A percentile compares a stretch with the other conserved stretches of the same genome.
Conservation (phyloP, 2,888 invertebrate genomes). For the Nephrotoma guestfalica region DNA sequence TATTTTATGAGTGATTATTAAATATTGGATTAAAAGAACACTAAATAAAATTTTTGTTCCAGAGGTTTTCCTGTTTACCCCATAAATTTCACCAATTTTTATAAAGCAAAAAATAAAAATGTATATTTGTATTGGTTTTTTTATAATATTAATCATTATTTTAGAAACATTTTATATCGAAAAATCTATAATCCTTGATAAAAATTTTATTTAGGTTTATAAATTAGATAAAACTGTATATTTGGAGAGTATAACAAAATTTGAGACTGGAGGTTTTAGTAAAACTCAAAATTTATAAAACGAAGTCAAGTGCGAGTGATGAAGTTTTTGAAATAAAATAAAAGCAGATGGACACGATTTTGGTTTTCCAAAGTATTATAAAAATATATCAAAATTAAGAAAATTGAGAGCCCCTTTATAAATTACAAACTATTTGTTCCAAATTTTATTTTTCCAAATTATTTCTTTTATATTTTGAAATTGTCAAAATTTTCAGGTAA, state of each 20-base stretch:
- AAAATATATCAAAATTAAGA: not conserved
- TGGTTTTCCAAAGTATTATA: not conserved
- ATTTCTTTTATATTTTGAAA: no score
- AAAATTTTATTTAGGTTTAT: not conserved
- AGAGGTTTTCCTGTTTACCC: not conserved
- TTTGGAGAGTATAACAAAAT: not conserved
- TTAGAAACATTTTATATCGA: not conserved
- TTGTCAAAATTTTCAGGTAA: not conserved
- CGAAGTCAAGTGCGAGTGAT: not conserved
- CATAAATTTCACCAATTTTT: not conserved
- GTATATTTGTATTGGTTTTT: not conserved
- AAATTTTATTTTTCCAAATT: no score
- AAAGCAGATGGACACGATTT: conserved; percentile 2
- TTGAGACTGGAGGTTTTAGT: not conserved
- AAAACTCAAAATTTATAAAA: not conserved
- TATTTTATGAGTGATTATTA: not conserved
- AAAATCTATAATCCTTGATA: not conserved
- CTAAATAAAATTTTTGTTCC: not conserved
- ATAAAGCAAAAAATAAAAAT: not conserved
- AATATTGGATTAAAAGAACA: not conserved
- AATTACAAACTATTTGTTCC: not conserved
- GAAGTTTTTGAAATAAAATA: not conserved
- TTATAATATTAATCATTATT: not conserved
- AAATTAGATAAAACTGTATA: not conserved
- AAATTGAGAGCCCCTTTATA: not conserved